Evolutionary conservation across 2,113 vertebrate genomes (phyloP).

Genomic region (Ophthalmotilapia sp.): DNA sequence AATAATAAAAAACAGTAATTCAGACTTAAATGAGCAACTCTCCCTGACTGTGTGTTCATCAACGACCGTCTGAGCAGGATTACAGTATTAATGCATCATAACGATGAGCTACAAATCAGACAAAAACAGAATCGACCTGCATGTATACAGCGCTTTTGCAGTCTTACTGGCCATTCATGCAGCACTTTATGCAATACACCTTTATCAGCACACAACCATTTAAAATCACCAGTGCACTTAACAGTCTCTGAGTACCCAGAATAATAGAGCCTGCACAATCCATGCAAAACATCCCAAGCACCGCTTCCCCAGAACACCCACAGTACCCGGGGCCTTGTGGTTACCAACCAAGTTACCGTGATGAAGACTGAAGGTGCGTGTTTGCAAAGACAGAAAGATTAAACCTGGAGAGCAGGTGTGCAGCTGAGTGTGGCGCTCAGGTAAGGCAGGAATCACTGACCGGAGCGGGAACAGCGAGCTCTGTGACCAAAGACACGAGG

Average conservation of each 20-base stretch:
- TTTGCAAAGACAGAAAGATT: not conserved
- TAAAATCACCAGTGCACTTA: not conserved
- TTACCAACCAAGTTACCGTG: not conserved
- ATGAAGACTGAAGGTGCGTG: not conserved
- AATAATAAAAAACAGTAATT: fast-evolving
- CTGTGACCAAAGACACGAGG: not conserved
- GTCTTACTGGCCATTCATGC: not conserved
- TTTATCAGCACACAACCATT: not conserved
- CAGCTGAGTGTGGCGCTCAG: not conserved
- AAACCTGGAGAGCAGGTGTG: not conserved
- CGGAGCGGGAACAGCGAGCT: not conserved
- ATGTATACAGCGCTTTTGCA: fast-evolving
- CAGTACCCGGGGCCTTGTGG: not conserved
- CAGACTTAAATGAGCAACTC: not conserved
- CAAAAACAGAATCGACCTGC: fast-evolving
- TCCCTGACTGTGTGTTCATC: not conserved
- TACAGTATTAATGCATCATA: not conserved
- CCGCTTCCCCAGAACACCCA: not conserved
- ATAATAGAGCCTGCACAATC: not conserved
- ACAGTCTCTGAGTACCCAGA: not conserved
- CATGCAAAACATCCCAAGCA: not conserved
- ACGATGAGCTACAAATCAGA: not conserved
- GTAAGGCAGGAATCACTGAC: fast-evolving
- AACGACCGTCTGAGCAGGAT: not conserved
- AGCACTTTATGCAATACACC: not conserved